Percentiles rank a stretch among this genome's conserved stretches.
phyloP scores from a whole-genome alignment of 2,113 vertebrate species.

The Lophius piscatorius region DNA sequence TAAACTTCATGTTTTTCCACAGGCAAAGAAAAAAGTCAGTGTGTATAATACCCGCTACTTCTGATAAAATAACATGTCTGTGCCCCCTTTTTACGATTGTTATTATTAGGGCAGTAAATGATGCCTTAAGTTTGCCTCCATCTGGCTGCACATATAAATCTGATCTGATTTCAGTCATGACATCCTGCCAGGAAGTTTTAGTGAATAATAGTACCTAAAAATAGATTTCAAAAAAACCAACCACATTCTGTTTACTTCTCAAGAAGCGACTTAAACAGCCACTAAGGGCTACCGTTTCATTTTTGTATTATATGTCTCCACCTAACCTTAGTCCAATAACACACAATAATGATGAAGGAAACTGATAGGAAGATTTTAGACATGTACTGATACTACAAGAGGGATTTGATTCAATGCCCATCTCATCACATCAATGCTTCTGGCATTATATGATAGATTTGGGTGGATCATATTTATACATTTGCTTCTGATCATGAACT shows the following conservation, averaged over 20 bases:
- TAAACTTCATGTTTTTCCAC: conserved; percentile 11
- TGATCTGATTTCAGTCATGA: conserved; percentile 2
- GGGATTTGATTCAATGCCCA: conserved; percentile 1
- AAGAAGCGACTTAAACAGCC: too few relatives aligned
- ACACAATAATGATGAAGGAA: neutral
- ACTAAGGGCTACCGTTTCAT: too few relatives aligned
- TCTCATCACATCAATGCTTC: too few relatives aligned
- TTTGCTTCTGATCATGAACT: neutral
- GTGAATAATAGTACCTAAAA: too few relatives aligned
- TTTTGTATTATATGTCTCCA: too few relatives aligned
- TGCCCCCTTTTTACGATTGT: conserved; percentile 1
- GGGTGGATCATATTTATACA: too few relatives aligned
- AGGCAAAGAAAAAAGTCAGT: conserved; percentile 20
- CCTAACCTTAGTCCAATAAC: too few relatives aligned
- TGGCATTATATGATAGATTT: too few relatives aligned
- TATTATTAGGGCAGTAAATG: conserved; percentile 10
- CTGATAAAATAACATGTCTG: conserved; percentile 38
- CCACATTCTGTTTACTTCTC: too few relatives aligned
- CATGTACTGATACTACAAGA: neutral
- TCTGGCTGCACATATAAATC: conserved; percentile 27
- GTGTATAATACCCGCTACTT: conserved; percentile 16
- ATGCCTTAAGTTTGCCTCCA: conserved; percentile 38
- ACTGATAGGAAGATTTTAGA: neutral
- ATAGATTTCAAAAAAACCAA: too few relatives aligned
- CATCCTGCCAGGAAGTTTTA: neutral